phyloP scores from a whole-genome alignment of 2,797 vertebrate genomes.

The Garrulus glandarius region DNA sequence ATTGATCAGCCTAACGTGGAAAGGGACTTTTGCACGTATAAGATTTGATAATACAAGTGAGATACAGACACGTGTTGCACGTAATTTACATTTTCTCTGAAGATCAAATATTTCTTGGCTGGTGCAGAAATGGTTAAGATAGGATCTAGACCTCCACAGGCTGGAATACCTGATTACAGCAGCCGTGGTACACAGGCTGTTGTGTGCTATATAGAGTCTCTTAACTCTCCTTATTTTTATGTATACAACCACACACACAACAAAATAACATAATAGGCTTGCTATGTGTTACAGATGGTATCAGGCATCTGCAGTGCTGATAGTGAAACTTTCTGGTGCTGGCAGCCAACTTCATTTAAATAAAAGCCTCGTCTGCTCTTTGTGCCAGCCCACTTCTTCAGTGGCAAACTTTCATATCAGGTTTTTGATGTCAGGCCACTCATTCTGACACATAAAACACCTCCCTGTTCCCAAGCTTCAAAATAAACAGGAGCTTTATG shows the following conservation, averaged over 20 bases:
- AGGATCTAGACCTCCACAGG: conserved; percentile 23
- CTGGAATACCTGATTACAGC: background rate
- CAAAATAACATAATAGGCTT: conserved; percentile 26
- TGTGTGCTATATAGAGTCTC: background rate
- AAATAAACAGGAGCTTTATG: background rate
- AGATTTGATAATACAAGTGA: background rate
- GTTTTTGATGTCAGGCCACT: conserved; percentile 1
- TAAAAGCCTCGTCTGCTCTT: background rate
- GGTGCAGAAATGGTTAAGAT: background rate
- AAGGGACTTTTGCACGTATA: background rate
- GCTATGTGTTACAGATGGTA: conserved; percentile 46
- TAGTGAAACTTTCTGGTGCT: conserved; percentile 38
- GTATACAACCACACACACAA: conserved; percentile 38
- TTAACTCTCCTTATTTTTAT: conserved; percentile 33
- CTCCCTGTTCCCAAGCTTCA: background rate
- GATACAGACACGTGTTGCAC: background rate
- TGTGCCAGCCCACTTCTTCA: background rate
- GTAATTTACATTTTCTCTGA: background rate
- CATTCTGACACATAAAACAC: background rate
- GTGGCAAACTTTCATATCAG: background rate
- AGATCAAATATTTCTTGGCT: background rate
- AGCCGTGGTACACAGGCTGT: background rate
- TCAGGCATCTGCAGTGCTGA: conserved; percentile 42
- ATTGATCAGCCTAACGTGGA: background rate
- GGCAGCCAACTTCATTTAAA: conserved; percentile 28